A percentile compares a stretch with the other conserved stretches of the same genome.
Evolutionary conservation across 1,140 invertebrate genomes (phyloP).

Genomic region (Aphidius gifuensis): DNA sequence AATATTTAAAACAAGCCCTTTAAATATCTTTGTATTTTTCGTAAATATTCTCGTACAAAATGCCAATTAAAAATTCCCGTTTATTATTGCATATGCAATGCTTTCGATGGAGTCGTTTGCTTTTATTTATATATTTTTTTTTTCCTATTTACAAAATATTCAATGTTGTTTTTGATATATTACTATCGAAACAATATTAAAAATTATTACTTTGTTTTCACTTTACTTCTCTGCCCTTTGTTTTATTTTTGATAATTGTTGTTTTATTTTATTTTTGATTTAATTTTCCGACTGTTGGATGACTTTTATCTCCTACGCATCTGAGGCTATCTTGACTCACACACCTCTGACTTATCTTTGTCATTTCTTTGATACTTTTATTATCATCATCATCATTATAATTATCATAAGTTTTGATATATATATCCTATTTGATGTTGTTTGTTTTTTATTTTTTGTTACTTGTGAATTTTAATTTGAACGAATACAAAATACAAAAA

Average conservation of each 20-base stretch:
- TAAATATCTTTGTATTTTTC: background rate
- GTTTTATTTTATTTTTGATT: background rate
- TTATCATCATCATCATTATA: background rate
- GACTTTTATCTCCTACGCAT: conserved; percentile 12
- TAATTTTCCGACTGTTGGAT: background rate
- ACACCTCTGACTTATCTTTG: conserved; percentile 6
- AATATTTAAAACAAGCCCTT: background rate
- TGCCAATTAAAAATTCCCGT: background rate
- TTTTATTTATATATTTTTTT: background rate
- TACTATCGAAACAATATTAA: too few relatives aligned
- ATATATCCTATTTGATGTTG: background rate
- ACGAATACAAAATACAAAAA: background rate
- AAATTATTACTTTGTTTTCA: too few relatives aligned
- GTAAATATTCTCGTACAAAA: background rate
- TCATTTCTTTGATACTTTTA: conserved; percentile 1
- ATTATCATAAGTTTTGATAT: background rate
- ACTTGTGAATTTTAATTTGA: background rate
- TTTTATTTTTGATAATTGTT: too few relatives aligned
- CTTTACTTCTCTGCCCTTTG: too few relatives aligned
- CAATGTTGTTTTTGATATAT: background rate
- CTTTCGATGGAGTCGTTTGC: conserved; percentile 21
- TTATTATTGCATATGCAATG: background rate
- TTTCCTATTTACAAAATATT: background rate
- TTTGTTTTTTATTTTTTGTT: conserved; percentile 7
- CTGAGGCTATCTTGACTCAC: conserved; percentile 1